Evolutionary conservation across 2,888 invertebrate genomes (phyloP), one percentile per base, ranked within the genome.

Genomic region (Drymonia ruficornis): DNA sequence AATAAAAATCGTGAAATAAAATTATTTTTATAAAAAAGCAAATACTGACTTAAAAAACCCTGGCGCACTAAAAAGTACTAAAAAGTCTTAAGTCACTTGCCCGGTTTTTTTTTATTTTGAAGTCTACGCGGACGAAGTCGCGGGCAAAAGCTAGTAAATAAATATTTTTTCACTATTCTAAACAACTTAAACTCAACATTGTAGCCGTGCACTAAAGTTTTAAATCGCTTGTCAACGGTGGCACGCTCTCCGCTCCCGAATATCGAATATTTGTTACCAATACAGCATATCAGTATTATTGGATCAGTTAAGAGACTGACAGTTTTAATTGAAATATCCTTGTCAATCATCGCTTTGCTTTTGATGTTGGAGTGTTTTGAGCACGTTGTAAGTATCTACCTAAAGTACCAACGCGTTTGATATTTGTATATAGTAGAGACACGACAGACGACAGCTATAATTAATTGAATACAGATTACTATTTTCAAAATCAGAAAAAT

Each of bases 291-390:
- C 73, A 74, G 78, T 75, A 69, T 78, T 76, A 80, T 78, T 76
- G 76, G 76, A 77, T 81, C 78, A 81, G 78, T 83, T 70, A 69
- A 77, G 74, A 77, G 75, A 70, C 81, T 80, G 88, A 83, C 89
- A 83, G 72, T 81, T 78, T 65, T 78, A 81, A 87, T 86, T 81
- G 72, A 78, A 66, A 76, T 72, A 68, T 79, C 73, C 74, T 76
- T 72, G 64, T 78, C 73, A 76, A 70, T 76, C 71, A 67, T 42
- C 48, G 50, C 53, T 63, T 62, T 65, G 56, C 45, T 65, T 69
- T 58, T 61, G 61, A 67, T 47, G 31, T 16, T 19, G 7, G 11
- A 2, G 9, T 38, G 23, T 23, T 28, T 45, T 44, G 23, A 44
- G 23, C 13, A 9, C 19, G 3, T 44, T 23, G 43, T 19, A 13